These are phyloP conservation scores for Rutpela maculata DNA, from an alignment of 2,888 invertebrate species.

Conservation along the genomic window DNA sequence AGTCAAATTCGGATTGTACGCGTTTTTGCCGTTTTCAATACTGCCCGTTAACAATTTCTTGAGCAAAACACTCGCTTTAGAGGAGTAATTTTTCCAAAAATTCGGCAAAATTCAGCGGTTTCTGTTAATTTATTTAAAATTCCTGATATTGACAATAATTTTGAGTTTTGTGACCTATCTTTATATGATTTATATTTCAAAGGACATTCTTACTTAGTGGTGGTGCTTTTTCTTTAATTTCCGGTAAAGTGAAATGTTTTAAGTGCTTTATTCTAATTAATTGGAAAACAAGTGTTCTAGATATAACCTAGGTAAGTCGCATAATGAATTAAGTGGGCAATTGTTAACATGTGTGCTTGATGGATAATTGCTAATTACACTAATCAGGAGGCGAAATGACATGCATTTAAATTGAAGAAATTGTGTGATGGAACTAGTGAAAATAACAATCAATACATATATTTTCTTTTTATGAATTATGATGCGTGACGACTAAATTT, in stretches of 20 bases:
- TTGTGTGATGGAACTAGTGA: no score
- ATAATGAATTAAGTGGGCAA: slow-evolving; percentile 13
- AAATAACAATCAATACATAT: no score
- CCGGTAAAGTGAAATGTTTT: slow-evolving; percentile 17
- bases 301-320: slow-evolving; percentile 26
- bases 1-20: slow-evolving; percentile 37
- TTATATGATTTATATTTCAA: slow-evolving; percentile 34
- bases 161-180: slow-evolving; percentile 35
- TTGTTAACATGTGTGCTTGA: slow-evolving; percentile 5
- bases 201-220: slow-evolving; percentile 26
- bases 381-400: background rate
- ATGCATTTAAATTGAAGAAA: background rate
- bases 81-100: background rate
- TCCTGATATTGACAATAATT: slow-evolving; percentile 21
- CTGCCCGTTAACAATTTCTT: slow-evolving; percentile 29
- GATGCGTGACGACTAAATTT: no score
- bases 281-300: slow-evolving; percentile 25
- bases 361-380: slow-evolving; percentile 3
- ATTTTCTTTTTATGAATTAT: no score
- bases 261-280: slow-evolving; percentile 8
- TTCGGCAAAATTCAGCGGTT: slow-evolving; percentile 27
- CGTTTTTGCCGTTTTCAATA: slow-evolving; percentile 30
- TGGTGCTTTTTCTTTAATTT: slow-evolving; percentile 15
- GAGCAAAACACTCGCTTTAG: slow-evolving; percentile 12
- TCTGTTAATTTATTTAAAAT: slow-evolving; percentile 33